Conservation (phyloP, 23 tunicate genomes). For the Oikopleura albicans region DNA sequence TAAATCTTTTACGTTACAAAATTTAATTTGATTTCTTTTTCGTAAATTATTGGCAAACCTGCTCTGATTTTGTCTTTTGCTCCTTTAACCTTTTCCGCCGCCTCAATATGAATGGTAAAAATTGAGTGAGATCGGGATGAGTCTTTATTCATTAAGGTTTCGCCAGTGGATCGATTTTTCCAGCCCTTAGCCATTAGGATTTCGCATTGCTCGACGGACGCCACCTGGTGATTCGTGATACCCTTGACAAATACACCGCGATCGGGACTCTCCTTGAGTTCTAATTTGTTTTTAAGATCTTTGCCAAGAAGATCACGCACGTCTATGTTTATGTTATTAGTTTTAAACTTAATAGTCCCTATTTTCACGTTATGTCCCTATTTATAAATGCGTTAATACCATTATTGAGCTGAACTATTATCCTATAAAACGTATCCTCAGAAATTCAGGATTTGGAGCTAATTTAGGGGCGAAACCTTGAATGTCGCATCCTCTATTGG, state of each 20-base stretch:
- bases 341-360: no score
- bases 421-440: no score
- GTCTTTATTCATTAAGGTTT: slow-evolving; percentile 90
- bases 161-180: slow-evolving; percentile 76
- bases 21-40: no score
- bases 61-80: slow-evolving; percentile 2
- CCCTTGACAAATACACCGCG: slow-evolving; percentile 75
- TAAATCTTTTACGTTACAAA: no score
- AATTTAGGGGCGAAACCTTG: no score
- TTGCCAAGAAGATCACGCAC: slow-evolving; percentile 80
- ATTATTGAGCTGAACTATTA: no score
- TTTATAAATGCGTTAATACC: no score
- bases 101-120: slow-evolving; percentile 81
- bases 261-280: slow-evolving; percentile 92
- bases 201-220: slow-evolving; percentile 70
- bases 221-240: slow-evolving; percentile 40
- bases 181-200: slow-evolving; percentile 63
- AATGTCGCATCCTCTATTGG: no score
- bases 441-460: no score
- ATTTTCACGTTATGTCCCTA: no score
- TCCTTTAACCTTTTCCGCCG: slow-evolving; percentile 33
- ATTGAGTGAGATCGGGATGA: slow-evolving; percentile 91
- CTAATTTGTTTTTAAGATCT: slow-evolving; percentile 68
- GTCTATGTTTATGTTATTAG: no score
- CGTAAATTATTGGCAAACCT: neutral